Percentiles rank a stretch among this genome's conserved stretches.
These are phyloP conservation scores for Phoxinus dragarum DNA, from an alignment of 2,797 vertebrate genomes.

Conservation along the genomic window DNA sequence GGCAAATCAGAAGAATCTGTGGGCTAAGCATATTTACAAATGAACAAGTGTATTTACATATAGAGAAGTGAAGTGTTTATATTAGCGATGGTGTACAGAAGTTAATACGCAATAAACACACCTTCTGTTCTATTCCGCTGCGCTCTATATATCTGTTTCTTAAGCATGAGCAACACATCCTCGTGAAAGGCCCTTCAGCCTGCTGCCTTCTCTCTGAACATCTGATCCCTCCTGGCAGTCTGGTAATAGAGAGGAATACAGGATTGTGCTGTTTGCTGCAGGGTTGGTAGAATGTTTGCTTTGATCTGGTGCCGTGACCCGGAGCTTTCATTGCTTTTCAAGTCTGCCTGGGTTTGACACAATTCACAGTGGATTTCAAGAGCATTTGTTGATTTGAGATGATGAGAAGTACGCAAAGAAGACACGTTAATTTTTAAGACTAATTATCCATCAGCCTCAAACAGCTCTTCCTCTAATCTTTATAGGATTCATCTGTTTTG, in stretches of 20 bases:
- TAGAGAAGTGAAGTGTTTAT: not conserved
- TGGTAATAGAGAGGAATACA: constrained; percentile 22
- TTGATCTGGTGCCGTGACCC: constrained; percentile 43
- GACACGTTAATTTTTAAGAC: constrained; percentile 14
- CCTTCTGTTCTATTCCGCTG: not conserved
- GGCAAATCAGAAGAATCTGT: not conserved
- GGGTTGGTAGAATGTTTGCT: constrained; percentile 8
- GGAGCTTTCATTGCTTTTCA: constrained; percentile 15
- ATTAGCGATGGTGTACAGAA: not conserved
- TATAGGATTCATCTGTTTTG: constrained; percentile 25
- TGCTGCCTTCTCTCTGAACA: constrained; percentile 34
- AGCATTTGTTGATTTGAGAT: constrained; percentile 12
- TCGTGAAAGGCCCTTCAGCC: constrained; percentile 10
- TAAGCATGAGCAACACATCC: constrained; percentile 3
- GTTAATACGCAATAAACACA: not conserved
- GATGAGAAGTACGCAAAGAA: not conserved
- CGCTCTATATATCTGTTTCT: not conserved
- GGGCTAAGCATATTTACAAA: not conserved
- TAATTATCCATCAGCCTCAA: constrained; percentile 27
- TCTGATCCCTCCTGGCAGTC: constrained; percentile 35
- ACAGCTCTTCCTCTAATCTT: constrained; percentile 18
- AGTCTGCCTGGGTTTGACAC: not conserved
- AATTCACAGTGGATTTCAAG: constrained; percentile 9
- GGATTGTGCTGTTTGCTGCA: constrained; percentile 13
- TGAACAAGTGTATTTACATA: constrained; percentile 11